These are phyloP conservation scores for Sander vitreus DNA, from an alignment of 2,113 vertebrate genomes.

Conservation along the genomic window DNA sequence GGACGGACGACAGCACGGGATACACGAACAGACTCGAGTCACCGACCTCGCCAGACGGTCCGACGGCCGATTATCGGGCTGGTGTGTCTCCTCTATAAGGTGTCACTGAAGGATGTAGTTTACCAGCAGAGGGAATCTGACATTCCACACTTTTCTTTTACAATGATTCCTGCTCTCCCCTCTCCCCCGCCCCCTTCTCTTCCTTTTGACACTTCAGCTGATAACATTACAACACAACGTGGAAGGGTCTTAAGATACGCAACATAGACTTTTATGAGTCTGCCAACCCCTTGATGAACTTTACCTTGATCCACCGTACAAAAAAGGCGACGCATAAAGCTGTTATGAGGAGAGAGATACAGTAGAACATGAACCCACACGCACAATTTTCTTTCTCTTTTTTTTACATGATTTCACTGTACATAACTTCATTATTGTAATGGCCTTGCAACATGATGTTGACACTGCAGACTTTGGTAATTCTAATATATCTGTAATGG, in stretches of 20 bases:
- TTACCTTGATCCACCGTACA: slow-evolving; percentile 49
- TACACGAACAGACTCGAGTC: too few species aligned
- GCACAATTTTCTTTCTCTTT: not conserved
- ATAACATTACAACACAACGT: slow-evolving; percentile 66
- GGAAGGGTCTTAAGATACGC: slow-evolving; percentile 66
- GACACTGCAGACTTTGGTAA: slow-evolving; percentile 9
- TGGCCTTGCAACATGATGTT: not conserved
- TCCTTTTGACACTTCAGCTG: slow-evolving; percentile 60
- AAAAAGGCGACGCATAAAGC: slow-evolving; percentile 35
- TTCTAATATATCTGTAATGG: slow-evolving; percentile 1
- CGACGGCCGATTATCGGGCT: too few species aligned
- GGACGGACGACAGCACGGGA: too few species aligned
- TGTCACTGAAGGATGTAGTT: slow-evolving; percentile 21
- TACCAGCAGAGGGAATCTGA: slow-evolving; percentile 47
- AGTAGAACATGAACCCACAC: not conserved
- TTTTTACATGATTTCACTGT: slow-evolving; percentile 6
- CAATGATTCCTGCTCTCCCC: not conserved
- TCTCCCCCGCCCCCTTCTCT: not conserved
- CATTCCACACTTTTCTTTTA: slow-evolving; percentile 36
- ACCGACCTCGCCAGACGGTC: too few species aligned
- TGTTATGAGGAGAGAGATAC: not conserved
- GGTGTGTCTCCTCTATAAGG: too few species aligned
- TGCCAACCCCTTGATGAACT: slow-evolving; percentile 78
- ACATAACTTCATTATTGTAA: slow-evolving; percentile 9
- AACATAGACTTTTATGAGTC: slow-evolving; percentile 79